Conservation (phyloP, 2,113 vertebrate species). For the Dunckerocampus dactyliophorus region DNA sequence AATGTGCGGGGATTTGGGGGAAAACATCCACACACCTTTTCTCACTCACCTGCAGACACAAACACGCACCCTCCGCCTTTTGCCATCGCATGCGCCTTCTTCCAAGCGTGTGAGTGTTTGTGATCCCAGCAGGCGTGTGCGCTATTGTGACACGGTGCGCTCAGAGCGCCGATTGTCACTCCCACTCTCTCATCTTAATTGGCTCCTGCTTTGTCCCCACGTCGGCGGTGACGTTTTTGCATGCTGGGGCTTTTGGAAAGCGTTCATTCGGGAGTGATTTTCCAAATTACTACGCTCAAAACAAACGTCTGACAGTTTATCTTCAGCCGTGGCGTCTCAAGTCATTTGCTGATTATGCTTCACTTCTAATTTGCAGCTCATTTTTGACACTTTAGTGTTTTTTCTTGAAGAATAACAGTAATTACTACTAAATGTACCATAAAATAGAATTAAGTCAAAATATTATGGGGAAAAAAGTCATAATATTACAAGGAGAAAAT, state of each 20-base stretch:
- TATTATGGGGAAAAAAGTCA: no score
- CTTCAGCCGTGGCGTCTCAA: slow-evolving; percentile 9
- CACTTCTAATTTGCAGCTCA: slow-evolving; percentile 11
- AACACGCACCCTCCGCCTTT: neutral
- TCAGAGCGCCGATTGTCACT: slow-evolving; percentile 28
- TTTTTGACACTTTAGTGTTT: slow-evolving; percentile 8
- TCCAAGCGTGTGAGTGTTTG: slow-evolving; percentile 35
- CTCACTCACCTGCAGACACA: slow-evolving; percentile 1
- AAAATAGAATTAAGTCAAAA: no score
- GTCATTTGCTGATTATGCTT: neutral
- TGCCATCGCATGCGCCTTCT: slow-evolving; percentile 36
- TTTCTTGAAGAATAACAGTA: slow-evolving; percentile 8
- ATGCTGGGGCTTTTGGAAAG: slow-evolving; percentile 15
- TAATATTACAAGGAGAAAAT: no score
- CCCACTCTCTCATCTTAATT: slow-evolving; percentile 47
- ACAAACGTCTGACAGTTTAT: slow-evolving; percentile 5
- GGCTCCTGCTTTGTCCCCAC: slow-evolving; percentile 23
- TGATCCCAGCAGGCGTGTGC: slow-evolving; percentile 46
- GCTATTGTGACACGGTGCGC: slow-evolving; percentile 49
- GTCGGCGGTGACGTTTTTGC: slow-evolving; percentile 19
- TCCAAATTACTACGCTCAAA: slow-evolving; percentile 27
- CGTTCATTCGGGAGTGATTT: slow-evolving; percentile 24
- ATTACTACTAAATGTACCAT: slow-evolving; percentile 6
- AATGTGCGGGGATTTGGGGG: neutral
- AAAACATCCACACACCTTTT: slow-evolving; percentile 1